Conservation (phyloP, 2,888 invertebrate genomes). For the Beris morrisii region DNA sequence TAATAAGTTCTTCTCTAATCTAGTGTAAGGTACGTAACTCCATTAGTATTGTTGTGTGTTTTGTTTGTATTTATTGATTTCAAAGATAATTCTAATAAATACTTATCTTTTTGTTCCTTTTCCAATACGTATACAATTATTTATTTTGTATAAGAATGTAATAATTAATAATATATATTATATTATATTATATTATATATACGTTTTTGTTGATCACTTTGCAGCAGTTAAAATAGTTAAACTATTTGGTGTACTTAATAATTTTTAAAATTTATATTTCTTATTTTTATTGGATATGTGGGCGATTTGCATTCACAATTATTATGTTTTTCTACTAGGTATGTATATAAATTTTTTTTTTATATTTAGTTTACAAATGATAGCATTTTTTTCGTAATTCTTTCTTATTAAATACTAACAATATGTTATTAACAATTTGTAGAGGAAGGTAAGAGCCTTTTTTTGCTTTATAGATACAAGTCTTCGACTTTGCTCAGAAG, state of each 20-base stretch:
- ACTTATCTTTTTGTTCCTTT: slow-evolving; percentile 8
- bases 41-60: slow-evolving; percentile 44
- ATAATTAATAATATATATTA: background rate
- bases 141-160: background rate
- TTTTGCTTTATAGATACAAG: background rate
- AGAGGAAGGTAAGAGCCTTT: background rate
- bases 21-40: slow-evolving; percentile 57
- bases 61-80: slow-evolving; percentile 32
- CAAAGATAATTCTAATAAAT: slow-evolving; percentile 5
- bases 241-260: too few species aligned
- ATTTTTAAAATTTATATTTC: background rate
- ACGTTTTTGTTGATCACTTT: too few species aligned
- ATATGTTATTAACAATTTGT: background rate
- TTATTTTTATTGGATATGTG: slow-evolving; percentile 1
- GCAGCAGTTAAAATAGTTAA: too few species aligned
- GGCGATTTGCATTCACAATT: too few species aligned
- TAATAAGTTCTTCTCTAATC: slow-evolving; percentile 44
- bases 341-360: too few species aligned
- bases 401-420: background rate
- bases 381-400: background rate
- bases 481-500: background rate
- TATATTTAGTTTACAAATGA: background rate
- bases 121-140: background rate
- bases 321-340: too few species aligned
- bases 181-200: too few species aligned